These are phyloP conservation scores for Bruchidius siliquastri DNA, from an alignment of 2,888 invertebrate species.

Conservation along the genomic window DNA sequence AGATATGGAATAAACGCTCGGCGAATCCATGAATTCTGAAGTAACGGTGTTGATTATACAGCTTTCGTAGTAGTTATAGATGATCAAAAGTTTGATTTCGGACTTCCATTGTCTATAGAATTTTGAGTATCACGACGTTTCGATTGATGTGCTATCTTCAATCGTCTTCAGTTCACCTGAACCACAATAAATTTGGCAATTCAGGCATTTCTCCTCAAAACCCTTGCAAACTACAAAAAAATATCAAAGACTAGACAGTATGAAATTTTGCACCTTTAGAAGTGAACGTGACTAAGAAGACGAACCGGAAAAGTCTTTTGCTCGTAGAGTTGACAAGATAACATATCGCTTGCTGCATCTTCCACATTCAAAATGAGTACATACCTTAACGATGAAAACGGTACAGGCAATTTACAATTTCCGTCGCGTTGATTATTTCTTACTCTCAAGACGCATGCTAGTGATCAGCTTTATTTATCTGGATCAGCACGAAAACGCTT, in stretches of 20 bases:
- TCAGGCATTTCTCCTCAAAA: too few species aligned
- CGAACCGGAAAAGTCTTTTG: not conserved
- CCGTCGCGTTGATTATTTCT: not conserved
- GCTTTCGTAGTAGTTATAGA: not conserved
- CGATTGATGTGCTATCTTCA: too few species aligned
- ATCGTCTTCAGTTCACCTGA: too few species aligned
- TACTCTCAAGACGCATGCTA: not conserved
- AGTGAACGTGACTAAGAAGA: not conserved
- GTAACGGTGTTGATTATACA: not conserved
- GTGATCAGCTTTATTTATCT: not conserved
- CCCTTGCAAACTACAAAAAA: too few species aligned
- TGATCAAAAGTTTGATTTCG: not conserved
- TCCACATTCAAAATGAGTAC: not conserved
- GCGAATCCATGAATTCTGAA: not conserved
- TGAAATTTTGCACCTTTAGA: too few species aligned
- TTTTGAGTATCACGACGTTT: too few species aligned
- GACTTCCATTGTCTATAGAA: too few species aligned
- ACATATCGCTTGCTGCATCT: not conserved
- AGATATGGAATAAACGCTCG: not conserved
- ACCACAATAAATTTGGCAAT: too few species aligned
- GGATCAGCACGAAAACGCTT: too few species aligned
- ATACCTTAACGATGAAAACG: not conserved
- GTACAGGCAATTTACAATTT: not conserved
- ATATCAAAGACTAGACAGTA: too few species aligned
- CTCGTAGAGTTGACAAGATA: not conserved